phyloP scores from a whole-genome alignment of 2,888 invertebrate genomes.

The Amiota mariae region DNA sequence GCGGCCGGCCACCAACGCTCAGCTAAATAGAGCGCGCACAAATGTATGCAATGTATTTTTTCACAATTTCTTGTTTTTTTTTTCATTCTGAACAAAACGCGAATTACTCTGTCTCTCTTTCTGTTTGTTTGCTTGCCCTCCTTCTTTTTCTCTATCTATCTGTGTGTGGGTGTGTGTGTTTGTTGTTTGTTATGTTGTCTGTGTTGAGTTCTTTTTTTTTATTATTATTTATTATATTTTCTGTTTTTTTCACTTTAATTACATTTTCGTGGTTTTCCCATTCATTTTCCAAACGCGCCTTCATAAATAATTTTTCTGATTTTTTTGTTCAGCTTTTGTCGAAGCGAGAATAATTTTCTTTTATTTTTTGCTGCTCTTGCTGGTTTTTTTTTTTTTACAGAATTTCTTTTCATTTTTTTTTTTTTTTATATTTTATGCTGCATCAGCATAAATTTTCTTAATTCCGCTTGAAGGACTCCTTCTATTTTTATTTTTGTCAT shows the following conservation, averaged over 20 bases:
- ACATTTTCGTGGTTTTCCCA: slow-evolving; percentile 63
- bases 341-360: slow-evolving; percentile 12
- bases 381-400: neutral
- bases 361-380: slow-evolving; percentile 17
- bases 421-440: slow-evolving; percentile 39
- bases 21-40: slow-evolving; percentile 47
- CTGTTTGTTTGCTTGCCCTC: slow-evolving; percentile 43
- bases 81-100: slow-evolving; percentile 31
- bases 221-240: slow-evolving; percentile 22
- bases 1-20: neutral
- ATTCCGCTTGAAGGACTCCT: slow-evolving; percentile 33
- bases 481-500: slow-evolving; percentile 25
- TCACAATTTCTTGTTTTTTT: slow-evolving; percentile 22
- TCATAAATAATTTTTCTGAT: slow-evolving; percentile 53
- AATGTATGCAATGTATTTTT: slow-evolving; percentile 47
- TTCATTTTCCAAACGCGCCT: slow-evolving; percentile 49
- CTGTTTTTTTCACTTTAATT: slow-evolving; percentile 56
- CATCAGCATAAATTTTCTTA: slow-evolving; percentile 60
- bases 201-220: slow-evolving; percentile 11
- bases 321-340: slow-evolving; percentile 28
- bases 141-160: no score
- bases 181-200: neutral
- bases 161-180: neutral
- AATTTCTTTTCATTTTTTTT: neutral
- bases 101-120: slow-evolving; percentile 47